phyloP scores from a whole-genome alignment of 2,113 vertebrate species.

The Myiozetetes cayanensis region DNA sequence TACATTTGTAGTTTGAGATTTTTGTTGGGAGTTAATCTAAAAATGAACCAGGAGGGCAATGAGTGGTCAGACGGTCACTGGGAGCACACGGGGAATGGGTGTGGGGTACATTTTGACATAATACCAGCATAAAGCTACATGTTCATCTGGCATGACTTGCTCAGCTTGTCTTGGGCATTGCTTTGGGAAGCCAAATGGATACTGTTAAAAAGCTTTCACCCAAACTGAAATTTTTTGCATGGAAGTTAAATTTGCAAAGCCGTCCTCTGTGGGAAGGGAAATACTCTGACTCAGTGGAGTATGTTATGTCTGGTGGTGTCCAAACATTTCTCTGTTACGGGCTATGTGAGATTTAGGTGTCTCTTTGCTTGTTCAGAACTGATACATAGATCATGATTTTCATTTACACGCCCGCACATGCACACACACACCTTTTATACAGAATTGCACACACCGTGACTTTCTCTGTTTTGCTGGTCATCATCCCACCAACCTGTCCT shows the following conservation, averaged over 20 bases:
- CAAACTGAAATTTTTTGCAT: neutral
- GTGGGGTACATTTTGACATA: neutral
- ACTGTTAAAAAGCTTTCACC: neutral
- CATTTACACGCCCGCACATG: accelerated
- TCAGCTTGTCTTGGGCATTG: neutral
- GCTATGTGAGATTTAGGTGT: neutral
- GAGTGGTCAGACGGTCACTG: accelerated
- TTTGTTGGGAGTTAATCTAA: neutral
- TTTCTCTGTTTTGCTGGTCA: neutral
- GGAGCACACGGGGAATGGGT: neutral
- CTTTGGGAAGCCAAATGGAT: neutral
- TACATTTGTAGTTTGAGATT: neutral
- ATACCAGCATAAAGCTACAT: neutral
- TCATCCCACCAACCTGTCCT: neutral
- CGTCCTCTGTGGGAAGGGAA: neutral
- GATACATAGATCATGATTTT: neutral
- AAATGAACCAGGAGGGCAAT: neutral
- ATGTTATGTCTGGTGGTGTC: neutral
- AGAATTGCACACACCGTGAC: neutral
- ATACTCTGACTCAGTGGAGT: neutral
- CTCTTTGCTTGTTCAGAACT: neutral
- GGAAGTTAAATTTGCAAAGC: neutral
- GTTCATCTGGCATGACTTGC: neutral
- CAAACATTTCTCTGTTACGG: neutral
- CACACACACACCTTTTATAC: neutral